Conservation (phyloP, 2,113 vertebrate genomes). For the Merops nubicus region DNA sequence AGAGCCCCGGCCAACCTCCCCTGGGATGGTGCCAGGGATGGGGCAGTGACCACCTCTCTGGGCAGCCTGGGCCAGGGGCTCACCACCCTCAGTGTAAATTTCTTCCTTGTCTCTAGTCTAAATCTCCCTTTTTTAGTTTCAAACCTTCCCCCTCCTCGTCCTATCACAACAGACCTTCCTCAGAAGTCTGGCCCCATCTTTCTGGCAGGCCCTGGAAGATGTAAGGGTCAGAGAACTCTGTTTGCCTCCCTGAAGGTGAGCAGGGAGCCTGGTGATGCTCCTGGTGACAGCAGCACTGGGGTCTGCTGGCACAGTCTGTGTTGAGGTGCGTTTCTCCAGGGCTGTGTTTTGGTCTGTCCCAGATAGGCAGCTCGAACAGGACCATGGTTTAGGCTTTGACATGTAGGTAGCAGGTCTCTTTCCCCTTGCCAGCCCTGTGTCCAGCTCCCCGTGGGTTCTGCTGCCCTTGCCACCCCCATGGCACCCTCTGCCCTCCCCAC, state of each 20-base stretch:
- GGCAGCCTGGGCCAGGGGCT: too few relatives aligned
- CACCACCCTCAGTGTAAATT: too few relatives aligned
- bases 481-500: not conserved
- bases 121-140: too few relatives aligned
- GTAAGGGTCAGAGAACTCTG: too few relatives aligned
- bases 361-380: not conserved
- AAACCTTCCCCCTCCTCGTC: too few relatives aligned
- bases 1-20: too few relatives aligned
- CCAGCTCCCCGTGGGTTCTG: accelerated
- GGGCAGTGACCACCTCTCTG: too few relatives aligned
- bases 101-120: too few relatives aligned
- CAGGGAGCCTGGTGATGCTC: accelerated
- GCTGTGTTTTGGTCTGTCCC: not conserved
- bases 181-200: too few relatives aligned
- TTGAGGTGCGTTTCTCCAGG: accelerated
- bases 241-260: accelerated
- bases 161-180: too few relatives aligned
- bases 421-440: not conserved
- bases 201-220: too few relatives aligned
- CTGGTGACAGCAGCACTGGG: accelerated
- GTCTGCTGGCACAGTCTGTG: accelerated
- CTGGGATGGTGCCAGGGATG: too few relatives aligned
- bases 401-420: accelerated
- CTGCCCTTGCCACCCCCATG: accelerated
- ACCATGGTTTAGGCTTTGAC: not conserved